These are phyloP conservation scores for Apis cerana DNA, from an alignment of 1,140 invertebrate genomes.

Conservation along the genomic window DNA sequence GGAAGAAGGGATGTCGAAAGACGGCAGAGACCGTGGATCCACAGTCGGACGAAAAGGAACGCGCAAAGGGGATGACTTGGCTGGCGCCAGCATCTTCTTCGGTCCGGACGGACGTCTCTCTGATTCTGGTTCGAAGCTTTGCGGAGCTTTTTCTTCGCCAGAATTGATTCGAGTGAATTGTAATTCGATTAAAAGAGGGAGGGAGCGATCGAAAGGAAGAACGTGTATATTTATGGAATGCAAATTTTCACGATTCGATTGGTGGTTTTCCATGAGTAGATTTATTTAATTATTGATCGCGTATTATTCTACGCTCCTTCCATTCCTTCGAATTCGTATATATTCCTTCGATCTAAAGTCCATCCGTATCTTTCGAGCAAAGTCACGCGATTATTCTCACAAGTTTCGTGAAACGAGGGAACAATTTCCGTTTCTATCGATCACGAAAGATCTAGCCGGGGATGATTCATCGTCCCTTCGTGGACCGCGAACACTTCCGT, in stretches of 20 bases:
- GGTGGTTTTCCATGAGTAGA: too few relatives aligned
- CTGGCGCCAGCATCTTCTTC: constrained; percentile 63
- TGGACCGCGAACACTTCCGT: constrained; percentile 48
- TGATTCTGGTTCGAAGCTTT: constrained; percentile 29
- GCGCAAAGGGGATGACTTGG: constrained; percentile 46
- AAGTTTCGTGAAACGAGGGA: neutral
- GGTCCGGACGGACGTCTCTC: constrained; percentile 30
- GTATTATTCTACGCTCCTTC: too few relatives aligned
- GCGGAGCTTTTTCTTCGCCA: neutral
- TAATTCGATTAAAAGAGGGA: too few relatives aligned
- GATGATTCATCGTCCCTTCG: neutral
- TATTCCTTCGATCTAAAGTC: neutral
- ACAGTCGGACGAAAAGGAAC: constrained; percentile 24
- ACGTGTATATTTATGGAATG: too few relatives aligned
- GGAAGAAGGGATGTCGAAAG: constrained; percentile 4
- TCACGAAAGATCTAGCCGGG: neutral
- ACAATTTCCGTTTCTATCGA: neutral
- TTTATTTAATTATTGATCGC: too few relatives aligned
- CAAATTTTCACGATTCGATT: too few relatives aligned
- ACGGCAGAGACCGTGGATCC: constrained; percentile 23
- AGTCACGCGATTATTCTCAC: neutral
- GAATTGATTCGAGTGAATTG: too few relatives aligned
- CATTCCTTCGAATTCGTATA: neutral
- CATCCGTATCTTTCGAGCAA: too few relatives aligned
- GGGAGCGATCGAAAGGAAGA: too few relatives aligned